These are phyloP conservation scores for Rachycentron canadum DNA, from an alignment of 2,797 vertebrate species.

Conservation along the genomic window DNA sequence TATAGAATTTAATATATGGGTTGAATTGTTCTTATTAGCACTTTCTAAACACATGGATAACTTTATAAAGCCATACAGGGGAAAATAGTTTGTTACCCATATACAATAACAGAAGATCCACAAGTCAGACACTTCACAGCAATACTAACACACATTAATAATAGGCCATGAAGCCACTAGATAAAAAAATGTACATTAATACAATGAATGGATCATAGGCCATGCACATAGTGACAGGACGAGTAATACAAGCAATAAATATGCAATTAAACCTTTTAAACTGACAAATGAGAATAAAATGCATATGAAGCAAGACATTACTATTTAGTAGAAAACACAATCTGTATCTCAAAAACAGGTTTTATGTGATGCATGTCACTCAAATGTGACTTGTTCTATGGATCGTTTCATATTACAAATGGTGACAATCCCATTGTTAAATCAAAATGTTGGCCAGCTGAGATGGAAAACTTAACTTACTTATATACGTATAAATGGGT, in stretches of 20 bases:
- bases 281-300: neutral
- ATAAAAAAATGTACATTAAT: neutral
- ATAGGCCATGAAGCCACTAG: no score
- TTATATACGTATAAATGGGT: no score
- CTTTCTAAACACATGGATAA: neutral
- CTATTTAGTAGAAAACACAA: neutral
- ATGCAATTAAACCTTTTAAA: no score
- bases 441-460: no score
- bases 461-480: no score
- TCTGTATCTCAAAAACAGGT: neutral
- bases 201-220: no score
- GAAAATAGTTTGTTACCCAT: neutral
- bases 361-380: neutral
- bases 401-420: neutral
- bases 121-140: neutral
- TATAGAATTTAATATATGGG: neutral
- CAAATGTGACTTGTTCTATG: neutral
- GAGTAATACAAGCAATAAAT: no score
- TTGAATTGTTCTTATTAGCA: neutral
- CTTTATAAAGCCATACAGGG: neutral
- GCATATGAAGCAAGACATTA: neutral
- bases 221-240: no score
- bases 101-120: neutral
- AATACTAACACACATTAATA: no score
- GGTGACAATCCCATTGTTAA: no score